These are phyloP conservation scores for Eretmochelys imbricata DNA, from an alignment of 2,113 vertebrate species.

Conservation along the genomic window DNA sequence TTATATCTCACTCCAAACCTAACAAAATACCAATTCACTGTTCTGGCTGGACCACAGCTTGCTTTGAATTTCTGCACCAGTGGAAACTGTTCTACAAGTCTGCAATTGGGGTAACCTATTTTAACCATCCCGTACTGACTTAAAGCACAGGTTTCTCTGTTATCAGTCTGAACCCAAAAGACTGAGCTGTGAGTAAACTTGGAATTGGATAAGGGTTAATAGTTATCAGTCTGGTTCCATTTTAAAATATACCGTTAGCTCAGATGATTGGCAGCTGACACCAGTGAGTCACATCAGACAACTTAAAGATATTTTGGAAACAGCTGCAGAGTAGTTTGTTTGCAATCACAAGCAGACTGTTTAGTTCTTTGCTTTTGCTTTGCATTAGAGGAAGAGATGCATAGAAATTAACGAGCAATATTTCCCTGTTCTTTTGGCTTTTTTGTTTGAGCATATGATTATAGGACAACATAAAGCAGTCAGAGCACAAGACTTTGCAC, in stretches of 20 bases:
- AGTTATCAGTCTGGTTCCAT: conserved; percentile 42
- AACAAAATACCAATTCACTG: conserved; percentile 21
- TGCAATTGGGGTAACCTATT: conserved; percentile 58
- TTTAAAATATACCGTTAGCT: conserved; percentile 43
- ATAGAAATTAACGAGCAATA: neutral
- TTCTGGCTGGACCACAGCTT: neutral
- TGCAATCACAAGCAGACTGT: conserved; percentile 27
- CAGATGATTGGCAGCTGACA: conserved; percentile 2
- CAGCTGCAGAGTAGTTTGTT: neutral
- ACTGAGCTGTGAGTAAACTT: conserved; percentile 56
- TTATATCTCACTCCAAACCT: conserved; percentile 14
- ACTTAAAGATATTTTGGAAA: conserved; percentile 60
- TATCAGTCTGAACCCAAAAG: conserved; percentile 56
- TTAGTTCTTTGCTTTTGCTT: neutral
- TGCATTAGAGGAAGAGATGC: neutral
- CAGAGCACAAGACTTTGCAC: neutral
- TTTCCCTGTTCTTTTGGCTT: neutral
- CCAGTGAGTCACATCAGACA: conserved; percentile 43
- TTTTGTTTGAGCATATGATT: neutral
- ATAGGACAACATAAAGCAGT: neutral
- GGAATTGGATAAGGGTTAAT: conserved; percentile 22
- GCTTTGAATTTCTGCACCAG: neutral
- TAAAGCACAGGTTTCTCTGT: conserved; percentile 68
- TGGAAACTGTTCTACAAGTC: conserved; percentile 5
- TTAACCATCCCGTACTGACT: conserved; percentile 43